phyloP scores from a whole-genome alignment of 2,797 vertebrate species.

The Danio tinwini region DNA sequence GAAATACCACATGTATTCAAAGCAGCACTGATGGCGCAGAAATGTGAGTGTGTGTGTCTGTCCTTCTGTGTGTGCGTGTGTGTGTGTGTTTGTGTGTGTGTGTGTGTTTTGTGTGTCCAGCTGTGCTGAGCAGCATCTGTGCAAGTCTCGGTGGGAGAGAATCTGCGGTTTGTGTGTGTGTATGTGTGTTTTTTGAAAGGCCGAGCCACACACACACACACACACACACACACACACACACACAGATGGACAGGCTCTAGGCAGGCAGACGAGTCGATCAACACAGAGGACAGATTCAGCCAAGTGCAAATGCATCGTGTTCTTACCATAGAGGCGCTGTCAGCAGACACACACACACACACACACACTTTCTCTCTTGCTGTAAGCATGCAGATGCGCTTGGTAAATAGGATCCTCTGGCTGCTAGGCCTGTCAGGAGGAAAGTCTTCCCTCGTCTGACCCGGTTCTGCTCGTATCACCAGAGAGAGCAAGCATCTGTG shows the following conservation, averaged over 20 bases:
- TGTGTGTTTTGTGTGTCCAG: slow-evolving; percentile 43
- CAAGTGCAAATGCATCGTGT: slow-evolving; percentile 74
- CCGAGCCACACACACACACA: slow-evolving; percentile 18
- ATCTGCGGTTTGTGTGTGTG: slow-evolving; percentile 44
- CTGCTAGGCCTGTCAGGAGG: slow-evolving; percentile 51
- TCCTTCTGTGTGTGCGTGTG: slow-evolving; percentile 31
- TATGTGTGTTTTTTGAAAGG: slow-evolving; percentile 27
- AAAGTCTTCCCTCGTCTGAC: slow-evolving; percentile 55
- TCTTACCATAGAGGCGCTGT: slow-evolving; percentile 76
- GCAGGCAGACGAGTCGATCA: slow-evolving; percentile 64
- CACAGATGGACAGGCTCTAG: slow-evolving; percentile 81
- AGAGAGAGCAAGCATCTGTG: slow-evolving; percentile 34
- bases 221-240: slow-evolving; percentile 59
- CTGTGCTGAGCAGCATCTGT: slow-evolving; percentile 35
- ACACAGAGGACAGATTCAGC: slow-evolving; percentile 74
- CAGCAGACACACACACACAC: slow-evolving; percentile 58
- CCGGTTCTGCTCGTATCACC: slow-evolving; percentile 31
- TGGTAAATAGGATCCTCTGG: slow-evolving; percentile 60
- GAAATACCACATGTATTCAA: slow-evolving; percentile 48
- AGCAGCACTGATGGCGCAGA: slow-evolving; percentile 39
- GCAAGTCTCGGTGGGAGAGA: slow-evolving; percentile 19
- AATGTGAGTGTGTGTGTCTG: neutral
- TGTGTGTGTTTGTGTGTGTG: slow-evolving; percentile 53
- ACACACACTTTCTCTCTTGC: slow-evolving; percentile 57
- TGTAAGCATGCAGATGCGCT: slow-evolving; percentile 64